Conservation (phyloP, 2,888 invertebrate species). For the Tridacna gigas region DNA sequence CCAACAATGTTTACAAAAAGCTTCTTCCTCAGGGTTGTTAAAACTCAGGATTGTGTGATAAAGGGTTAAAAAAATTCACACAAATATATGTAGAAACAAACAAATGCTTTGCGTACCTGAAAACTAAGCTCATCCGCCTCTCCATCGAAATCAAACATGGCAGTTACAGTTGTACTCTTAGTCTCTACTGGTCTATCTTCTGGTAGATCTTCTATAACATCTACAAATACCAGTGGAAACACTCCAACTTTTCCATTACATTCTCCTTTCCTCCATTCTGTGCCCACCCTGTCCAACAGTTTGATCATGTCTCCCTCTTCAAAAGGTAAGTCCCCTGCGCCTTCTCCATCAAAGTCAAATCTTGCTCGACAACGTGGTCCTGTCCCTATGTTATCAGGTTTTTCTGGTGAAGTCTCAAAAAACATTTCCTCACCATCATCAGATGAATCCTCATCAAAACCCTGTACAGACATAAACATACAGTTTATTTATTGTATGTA, state of each 20-base stretch:
- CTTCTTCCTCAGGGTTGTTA: too few relatives aligned
- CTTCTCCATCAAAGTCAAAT: slow-evolving; percentile 81
- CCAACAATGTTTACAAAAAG: too few relatives aligned
- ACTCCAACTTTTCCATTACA: slow-evolving; percentile 79
- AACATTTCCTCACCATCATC: slow-evolving; percentile 43
- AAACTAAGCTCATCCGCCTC: slow-evolving; percentile 74
- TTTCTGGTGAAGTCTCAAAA: slow-evolving; percentile 54
- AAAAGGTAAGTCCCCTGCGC: slow-evolving; percentile 76
- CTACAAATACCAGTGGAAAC: slow-evolving; percentile 85
- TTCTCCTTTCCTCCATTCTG: slow-evolving; percentile 82
- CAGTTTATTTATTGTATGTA: too few relatives aligned
- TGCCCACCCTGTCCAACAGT: slow-evolving; percentile 69
- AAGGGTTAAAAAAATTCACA: too few relatives aligned
- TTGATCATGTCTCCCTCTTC: slow-evolving; percentile 79
- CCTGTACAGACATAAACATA: slow-evolving; percentile 19
- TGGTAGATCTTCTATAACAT: slow-evolving; percentile 79
- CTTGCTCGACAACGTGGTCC: slow-evolving; percentile 81
- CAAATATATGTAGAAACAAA: too few relatives aligned
- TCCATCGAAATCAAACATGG: slow-evolving; percentile 75
- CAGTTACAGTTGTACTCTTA: slow-evolving; percentile 46
- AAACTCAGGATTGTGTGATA: too few relatives aligned
- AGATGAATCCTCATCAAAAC: slow-evolving; percentile 28
- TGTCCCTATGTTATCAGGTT: slow-evolving; percentile 60
- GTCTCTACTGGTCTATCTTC: slow-evolving; percentile 20
- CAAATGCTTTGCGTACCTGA: too few relatives aligned